Conservation (phyloP, 1,140 invertebrate genomes). For the Mizuhopecten yessoensis region DNA sequence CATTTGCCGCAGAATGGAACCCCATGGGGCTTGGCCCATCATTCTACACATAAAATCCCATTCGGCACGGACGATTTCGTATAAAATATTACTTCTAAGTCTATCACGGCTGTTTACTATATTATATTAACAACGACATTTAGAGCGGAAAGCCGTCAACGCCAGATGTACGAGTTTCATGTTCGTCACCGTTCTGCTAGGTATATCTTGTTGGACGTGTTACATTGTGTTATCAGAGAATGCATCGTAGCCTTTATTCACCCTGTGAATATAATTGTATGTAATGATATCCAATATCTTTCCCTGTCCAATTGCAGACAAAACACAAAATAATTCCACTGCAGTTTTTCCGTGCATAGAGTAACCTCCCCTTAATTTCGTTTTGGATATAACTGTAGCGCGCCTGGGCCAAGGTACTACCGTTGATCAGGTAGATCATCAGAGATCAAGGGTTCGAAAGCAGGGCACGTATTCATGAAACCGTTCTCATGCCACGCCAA, state of each 20-base stretch:
- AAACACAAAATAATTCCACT: too few species aligned
- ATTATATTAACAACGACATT: slow-evolving; percentile 1
- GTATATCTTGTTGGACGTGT: neutral
- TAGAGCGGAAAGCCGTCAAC: slow-evolving; percentile 24
- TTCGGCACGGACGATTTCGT: slow-evolving; percentile 10
- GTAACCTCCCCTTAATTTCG: too few species aligned
- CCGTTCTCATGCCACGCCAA: too few species aligned
- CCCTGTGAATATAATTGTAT: too few species aligned
- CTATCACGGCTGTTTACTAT: slow-evolving; percentile 11
- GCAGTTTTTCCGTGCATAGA: too few species aligned
- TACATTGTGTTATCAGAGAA: neutral
- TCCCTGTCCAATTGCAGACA: too few species aligned
- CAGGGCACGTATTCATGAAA: too few species aligned
- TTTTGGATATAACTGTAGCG: too few species aligned
- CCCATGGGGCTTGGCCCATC: neutral
- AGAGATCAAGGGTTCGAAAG: too few species aligned
- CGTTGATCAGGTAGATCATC: too few species aligned
- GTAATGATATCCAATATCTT: too few species aligned
- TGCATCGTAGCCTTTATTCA: neutral
- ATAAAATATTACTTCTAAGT: slow-evolving; percentile 29
- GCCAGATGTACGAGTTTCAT: neutral
- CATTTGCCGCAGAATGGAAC: slow-evolving; percentile 32
- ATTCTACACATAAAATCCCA: slow-evolving; percentile 24
- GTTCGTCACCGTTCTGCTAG: neutral
- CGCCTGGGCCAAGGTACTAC: too few species aligned